phyloP scores from a whole-genome alignment of 2,888 invertebrate species.

The Cremastinae sp. region DNA sequence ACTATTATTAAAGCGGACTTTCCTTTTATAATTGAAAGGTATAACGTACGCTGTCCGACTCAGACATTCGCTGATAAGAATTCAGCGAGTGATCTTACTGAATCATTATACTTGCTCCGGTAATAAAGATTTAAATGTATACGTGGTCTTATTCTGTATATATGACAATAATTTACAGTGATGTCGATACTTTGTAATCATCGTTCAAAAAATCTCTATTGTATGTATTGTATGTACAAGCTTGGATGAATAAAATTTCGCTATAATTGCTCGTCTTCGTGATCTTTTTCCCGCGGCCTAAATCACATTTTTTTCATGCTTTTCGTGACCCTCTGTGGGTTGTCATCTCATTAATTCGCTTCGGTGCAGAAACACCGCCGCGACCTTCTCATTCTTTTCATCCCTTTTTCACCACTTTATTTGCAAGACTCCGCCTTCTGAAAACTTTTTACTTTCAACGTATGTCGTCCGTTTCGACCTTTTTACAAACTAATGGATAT shows the following conservation, averaged over 20 bases:
- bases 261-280: constrained; percentile 77
- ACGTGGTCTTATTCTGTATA: neutral
- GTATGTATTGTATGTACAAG: no score
- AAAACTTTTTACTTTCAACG: neutral
- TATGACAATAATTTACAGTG: constrained; percentile 7
- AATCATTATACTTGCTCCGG: neutral
- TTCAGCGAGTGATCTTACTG: constrained; percentile 4
- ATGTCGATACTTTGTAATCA: neutral
- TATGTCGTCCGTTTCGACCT: neutral
- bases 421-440: constrained; percentile 33
- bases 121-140: neutral
- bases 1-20: constrained; percentile 16
- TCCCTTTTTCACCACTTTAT: constrained; percentile 48
- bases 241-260: constrained; percentile 72
- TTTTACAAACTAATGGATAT: neutral
- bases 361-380: constrained; percentile 58
- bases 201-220: neutral
- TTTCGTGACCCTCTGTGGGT: constrained; percentile 70
- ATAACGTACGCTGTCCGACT: constrained; percentile 6
- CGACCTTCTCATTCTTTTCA: constrained; percentile 48
- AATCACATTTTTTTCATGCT: constrained; percentile 74
- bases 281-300: constrained; percentile 75
- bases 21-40: constrained; percentile 18
- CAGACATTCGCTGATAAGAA: constrained; percentile 27
- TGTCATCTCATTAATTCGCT: constrained; percentile 75